These are phyloP conservation scores for Muntiacus muntjak DNA, from an alignment of 2,113 vertebrate genomes.

Conservation along the genomic window DNA sequence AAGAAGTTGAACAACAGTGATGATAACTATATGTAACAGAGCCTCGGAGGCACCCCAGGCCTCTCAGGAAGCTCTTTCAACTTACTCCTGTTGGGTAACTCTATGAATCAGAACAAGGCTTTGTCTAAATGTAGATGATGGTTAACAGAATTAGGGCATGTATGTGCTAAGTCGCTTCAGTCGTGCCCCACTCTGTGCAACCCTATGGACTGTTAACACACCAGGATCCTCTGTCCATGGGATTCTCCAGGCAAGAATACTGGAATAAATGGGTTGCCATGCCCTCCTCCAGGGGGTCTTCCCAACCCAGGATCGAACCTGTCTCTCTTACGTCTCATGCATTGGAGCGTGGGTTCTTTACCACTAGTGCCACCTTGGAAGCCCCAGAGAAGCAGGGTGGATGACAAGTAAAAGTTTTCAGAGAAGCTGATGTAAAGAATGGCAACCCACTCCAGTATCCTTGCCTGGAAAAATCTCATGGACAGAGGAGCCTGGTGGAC, in stretches of 20 bases:
- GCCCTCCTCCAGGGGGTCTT: not conserved
- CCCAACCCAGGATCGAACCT: not conserved
- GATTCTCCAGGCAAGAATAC: not conserved
- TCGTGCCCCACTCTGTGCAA: not conserved
- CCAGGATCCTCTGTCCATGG: not conserved
- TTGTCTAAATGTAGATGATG: not conserved
- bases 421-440: not conserved
- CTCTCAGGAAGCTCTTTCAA: not conserved
- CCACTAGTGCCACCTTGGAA: not conserved
- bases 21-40: not conserved
- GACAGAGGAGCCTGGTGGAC: too few relatives aligned
- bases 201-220: not conserved
- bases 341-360: not conserved
- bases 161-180: not conserved
- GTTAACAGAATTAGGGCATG: not conserved
- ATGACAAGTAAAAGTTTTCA: not conserved
- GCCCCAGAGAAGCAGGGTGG: not conserved
- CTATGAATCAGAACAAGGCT: not conserved
- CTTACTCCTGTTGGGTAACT: not conserved
- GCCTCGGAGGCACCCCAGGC: not conserved
- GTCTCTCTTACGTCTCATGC: not conserved
- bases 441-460: too few relatives aligned
- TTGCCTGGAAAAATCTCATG: too few relatives aligned
- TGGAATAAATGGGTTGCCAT: not conserved
- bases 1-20: not conserved